Base-by-base conservation (phyloP, 1,140 invertebrate genomes). In the Battus philenor region DNA sequence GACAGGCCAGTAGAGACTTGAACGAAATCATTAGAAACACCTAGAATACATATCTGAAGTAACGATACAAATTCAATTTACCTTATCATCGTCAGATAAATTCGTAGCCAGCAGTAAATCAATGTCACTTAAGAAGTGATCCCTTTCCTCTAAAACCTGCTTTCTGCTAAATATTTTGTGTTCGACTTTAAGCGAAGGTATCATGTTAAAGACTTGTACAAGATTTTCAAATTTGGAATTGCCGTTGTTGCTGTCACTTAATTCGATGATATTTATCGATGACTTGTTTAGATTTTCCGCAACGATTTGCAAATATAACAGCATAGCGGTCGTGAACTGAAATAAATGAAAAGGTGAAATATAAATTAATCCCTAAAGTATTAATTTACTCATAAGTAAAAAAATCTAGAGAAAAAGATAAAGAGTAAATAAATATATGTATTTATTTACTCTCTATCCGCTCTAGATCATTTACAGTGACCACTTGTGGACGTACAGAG, bases 281-380 rank as follows among this genome's bases (percentile, higher is more conserved):
- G 31, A 17, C 11, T 51, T 59, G 8, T 51, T 55, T 8, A 59
- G 20, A 27, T 52, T 59, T 22, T 59, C 49, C 32, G 53, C 41
- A 1, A 48, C 48, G 5, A 59, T 44, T 53, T 60, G 58, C 16
- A 60, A 30, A 13, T 41, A 47, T 5, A 50, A 16, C 33, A 41
- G 46, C 17, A 60, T 24, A 7, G 47, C 32, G 13, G 47, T 44
- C 6, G 16, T 34, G 11, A 52, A 24, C 58, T 56, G 44, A n/a
- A 56, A 56, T 36, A 45, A 27, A 20, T 20, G 2, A 20, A 3
- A 20, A 20, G n/a, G n/a, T n/a, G n/a, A n/a, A n/a, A n/a, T n/a
- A n/a, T n/a, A n/a, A n/a, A n/a, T n/a, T n/a, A n/a, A n/a, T n/a
- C n/a, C n/a, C n/a, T n/a, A n/a, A n/a, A n/a, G n/a, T n/a, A n/a